These are phyloP conservation scores for Artemia sp. DNA, from an alignment of 2,888 invertebrate genomes.

Conservation along the genomic window DNA sequence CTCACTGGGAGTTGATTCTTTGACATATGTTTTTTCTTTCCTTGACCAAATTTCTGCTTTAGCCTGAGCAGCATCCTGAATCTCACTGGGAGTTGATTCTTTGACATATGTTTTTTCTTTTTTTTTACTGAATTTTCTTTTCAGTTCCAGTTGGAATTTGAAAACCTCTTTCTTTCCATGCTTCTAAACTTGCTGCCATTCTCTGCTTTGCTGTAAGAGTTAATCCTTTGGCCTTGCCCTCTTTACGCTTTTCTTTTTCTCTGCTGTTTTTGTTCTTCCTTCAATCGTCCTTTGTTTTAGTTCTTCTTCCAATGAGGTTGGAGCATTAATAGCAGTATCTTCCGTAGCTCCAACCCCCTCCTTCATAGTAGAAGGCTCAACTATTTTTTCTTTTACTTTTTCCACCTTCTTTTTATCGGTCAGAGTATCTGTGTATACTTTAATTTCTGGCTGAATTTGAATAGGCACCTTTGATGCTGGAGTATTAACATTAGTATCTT, in stretches of 20 bases:
- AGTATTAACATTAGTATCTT: too few species aligned
- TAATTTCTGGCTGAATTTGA: too few species aligned
- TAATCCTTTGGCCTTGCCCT: conserved; percentile 90
- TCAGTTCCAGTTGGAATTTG: conserved; percentile 34
- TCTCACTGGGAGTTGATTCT: too few species aligned
- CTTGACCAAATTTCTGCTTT: conserved; percentile 41
- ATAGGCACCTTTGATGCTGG: too few species aligned
- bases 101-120: conserved; percentile 34
- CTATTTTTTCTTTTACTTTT: too few species aligned
- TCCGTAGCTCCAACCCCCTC: too few species aligned
- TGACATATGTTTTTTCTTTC: conserved; percentile 45
- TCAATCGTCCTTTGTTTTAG: conserved; percentile 45
- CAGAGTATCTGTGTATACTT: too few species aligned
- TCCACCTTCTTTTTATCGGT: too few species aligned
- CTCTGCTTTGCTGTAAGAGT: conserved; percentile 82
- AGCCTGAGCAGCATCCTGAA: too few species aligned
- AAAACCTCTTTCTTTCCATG: conserved; percentile 65
- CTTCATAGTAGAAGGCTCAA: too few species aligned
- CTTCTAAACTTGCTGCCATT: conserved; percentile 72
- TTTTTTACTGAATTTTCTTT: conserved; percentile 42
- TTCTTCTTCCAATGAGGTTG: conserved; percentile 26
- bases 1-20: conserved; percentile 27
- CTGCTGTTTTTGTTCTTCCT: conserved; percentile 61
- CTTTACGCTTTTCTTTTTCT: conserved; percentile 77
- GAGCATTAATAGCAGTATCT: too few species aligned